Evolutionary conservation across 2,113 vertebrate genomes (phyloP), one percentile per base, ranked within the genome.

Genomic region (Dasyprocta punctata): DNA sequence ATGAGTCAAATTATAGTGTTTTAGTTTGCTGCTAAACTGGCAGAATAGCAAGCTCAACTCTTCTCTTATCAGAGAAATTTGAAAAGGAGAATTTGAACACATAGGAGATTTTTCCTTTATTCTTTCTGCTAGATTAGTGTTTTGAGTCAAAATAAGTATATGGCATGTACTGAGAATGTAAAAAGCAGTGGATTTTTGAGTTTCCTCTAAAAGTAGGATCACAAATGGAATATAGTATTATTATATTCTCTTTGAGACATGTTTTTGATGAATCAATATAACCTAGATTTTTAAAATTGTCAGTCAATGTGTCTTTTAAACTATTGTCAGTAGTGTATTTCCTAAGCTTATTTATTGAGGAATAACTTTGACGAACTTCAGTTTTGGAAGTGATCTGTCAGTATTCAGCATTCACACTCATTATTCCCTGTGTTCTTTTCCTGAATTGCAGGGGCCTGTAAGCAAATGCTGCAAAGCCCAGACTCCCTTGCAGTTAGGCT

Each of bases 61-160:
- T 92, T 82, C 5, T 1, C 20, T 93, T 41, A 49, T 33, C 36
- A 41, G 17, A 61, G 22, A 67, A 92, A 17, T 75, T 65, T 54
- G 26, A 80, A 83, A 83, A 88, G 44, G 20, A 77, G 88, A 93
- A 94, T 30, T 33, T 88, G 47, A 92, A 33, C 54, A 56, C 56
- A 85, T 73, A 83, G 5, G 7, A 81, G 80, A 61, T 65, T 89
- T 63, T 86, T 86, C 52, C 20, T 78, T 90, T 13, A 90, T 36
- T 5, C 24, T 83, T 96, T 94, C 67, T 90, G 30, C 4, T 11
- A 11, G 67, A 75, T 61, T 65, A 54, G 2, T 69, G 52, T 61
- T 81, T 92, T 85, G 69, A 97, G 73, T 85, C 14, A 85, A 90
- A 86, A 93, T 65, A 38, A 90, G 19, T 58, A 36, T 28, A 60